Conservation (phyloP, 2,113 vertebrate genomes). For the Rhinoptilus africanus region DNA sequence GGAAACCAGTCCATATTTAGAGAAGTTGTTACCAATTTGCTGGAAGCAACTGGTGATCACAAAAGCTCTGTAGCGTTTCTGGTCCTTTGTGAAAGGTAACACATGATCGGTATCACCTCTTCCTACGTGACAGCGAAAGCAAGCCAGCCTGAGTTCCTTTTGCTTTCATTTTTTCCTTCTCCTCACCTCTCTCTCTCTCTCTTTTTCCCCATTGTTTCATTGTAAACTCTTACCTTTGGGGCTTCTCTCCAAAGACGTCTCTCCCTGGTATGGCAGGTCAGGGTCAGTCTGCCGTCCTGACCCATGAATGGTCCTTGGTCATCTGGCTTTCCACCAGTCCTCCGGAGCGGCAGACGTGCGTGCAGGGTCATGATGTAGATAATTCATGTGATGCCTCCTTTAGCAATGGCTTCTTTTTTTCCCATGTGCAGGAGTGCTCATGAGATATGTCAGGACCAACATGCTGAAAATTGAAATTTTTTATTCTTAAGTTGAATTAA, state of each 20-base stretch:
- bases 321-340: not conserved
- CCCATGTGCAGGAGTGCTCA: not conserved
- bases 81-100: not conserved
- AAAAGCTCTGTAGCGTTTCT: not conserved
- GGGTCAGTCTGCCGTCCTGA: not conserved
- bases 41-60: not conserved
- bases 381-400: not conserved
- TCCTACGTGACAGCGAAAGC: not conserved
- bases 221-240: not conserved
- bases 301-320: not conserved
- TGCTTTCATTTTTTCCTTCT: not conserved
- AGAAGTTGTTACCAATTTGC: not conserved
- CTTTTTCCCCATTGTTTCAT: not conserved
- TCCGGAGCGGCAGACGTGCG: not conserved
- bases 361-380: not conserved
- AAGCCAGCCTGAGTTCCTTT: not conserved
- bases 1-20: not conserved
- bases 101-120: not conserved
- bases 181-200: not conserved
- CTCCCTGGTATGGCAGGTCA: not conserved
- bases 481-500: not conserved
- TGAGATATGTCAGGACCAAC: not conserved
- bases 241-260: not conserved
- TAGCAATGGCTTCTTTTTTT: not conserved
- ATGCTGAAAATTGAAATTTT: not conserved